Evolutionary conservation across 2,888 invertebrate genomes (phyloP).

Genomic region (Pammene fasciana): DNA sequence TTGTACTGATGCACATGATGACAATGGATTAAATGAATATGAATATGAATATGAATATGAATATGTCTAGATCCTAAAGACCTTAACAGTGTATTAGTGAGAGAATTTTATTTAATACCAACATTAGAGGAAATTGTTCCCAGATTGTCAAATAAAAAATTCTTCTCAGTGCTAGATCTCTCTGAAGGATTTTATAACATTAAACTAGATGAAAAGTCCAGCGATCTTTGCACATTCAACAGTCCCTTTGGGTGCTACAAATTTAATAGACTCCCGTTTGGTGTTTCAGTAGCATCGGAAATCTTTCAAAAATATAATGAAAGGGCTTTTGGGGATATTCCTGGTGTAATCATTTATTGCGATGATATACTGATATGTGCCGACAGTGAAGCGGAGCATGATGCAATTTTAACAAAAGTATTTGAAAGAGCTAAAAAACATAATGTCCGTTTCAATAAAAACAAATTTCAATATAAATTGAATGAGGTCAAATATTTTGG

Average conservation of each 20-base stretch:
- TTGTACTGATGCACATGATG: too few relatives aligned
- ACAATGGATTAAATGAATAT: too few relatives aligned
- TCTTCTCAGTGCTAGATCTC: conserved; percentile 43
- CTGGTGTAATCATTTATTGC: conserved; percentile 24
- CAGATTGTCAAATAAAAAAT: conserved; percentile 6
- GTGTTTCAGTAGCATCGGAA: conserved; percentile 37
- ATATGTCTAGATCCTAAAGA: conserved; percentile 45
- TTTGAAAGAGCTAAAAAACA: conserved; percentile 41
- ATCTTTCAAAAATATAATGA: conserved; percentile 21
- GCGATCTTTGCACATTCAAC: conserved; percentile 43
- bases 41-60: conserved; percentile 38
- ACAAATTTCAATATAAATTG: too few relatives aligned
- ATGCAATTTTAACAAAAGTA: conserved; percentile 38
- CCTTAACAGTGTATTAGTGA: conserved; percentile 41
- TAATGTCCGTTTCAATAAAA: conserved; percentile 48
- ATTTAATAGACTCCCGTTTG: conserved; percentile 56
- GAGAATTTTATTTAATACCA: conserved; percentile 21
- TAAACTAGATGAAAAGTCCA: conserved; percentile 38
- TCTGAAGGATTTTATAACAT: conserved; percentile 47
- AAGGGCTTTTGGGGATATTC: conserved; percentile 13
- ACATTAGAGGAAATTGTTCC: conserved; percentile 24
- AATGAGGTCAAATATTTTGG: too few relatives aligned
- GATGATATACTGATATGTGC: conserved; percentile 18
- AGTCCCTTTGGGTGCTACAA: conserved; percentile 46
- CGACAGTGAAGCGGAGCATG: conserved; percentile 43